These are phyloP conservation scores for Lordiphosa mommai DNA, from an alignment of 1,140 invertebrate genomes.

Conservation along the genomic window DNA sequence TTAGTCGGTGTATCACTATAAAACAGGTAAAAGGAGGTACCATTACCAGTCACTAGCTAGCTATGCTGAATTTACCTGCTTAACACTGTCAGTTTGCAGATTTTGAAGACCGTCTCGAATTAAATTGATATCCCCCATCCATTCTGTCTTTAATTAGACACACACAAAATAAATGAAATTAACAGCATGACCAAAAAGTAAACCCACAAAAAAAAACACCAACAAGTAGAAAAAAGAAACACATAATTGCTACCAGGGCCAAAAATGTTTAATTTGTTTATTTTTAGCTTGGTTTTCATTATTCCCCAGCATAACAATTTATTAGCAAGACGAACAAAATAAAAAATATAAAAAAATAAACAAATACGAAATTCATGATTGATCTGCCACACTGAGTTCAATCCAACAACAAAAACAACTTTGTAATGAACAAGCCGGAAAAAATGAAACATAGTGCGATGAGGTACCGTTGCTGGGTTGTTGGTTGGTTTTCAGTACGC, in stretches of 20 bases:
- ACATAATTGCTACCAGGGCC: constrained; percentile 58
- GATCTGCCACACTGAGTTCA: constrained; percentile 66
- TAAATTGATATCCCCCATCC: constrained; percentile 1
- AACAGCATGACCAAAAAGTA: constrained; percentile 45
- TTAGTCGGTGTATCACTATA: too few relatives aligned
- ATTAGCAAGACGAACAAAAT: constrained; percentile 51
- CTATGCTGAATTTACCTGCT: too few relatives aligned
- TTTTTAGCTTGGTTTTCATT: constrained; percentile 32
- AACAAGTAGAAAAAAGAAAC: constrained; percentile 16
- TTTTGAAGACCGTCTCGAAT: too few relatives aligned
- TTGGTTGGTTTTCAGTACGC: constrained; percentile 58
- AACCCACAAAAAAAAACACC: constrained; percentile 9
- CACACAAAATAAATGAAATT: constrained; percentile 70
- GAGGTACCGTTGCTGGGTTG: constrained; percentile 21
- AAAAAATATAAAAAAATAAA: constrained; percentile 51
- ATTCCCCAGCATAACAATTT: constrained; percentile 37
- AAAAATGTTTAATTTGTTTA: constrained; percentile 67
- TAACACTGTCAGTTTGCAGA: too few relatives aligned
- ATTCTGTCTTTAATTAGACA: constrained; percentile 64
- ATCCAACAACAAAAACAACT: constrained; percentile 61
- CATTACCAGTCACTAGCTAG: too few relatives aligned
- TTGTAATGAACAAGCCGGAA: constrained; percentile 73
- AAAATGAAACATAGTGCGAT: constrained; percentile 35
- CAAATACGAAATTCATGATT: constrained; percentile 30
- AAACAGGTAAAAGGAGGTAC: too few relatives aligned